Conservation (phyloP, 2,113 vertebrate species). For the Aphyosemion australe region DNA sequence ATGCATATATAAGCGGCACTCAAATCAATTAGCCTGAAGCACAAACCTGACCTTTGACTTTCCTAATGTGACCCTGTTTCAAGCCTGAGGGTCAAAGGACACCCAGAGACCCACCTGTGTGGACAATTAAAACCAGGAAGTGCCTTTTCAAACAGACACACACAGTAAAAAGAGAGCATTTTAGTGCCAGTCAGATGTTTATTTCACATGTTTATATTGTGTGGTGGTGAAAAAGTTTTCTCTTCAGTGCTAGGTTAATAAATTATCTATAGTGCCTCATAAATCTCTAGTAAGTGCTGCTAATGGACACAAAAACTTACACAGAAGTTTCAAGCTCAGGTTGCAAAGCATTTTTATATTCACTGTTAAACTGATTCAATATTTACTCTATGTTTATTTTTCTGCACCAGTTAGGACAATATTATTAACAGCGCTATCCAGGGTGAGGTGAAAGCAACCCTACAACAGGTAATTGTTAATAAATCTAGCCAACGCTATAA, state of each 20-base stretch:
- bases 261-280: background rate
- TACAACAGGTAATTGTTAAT: too few species aligned
- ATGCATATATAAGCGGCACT: slow-evolving; percentile 63
- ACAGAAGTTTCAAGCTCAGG: too few species aligned
- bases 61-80: slow-evolving; percentile 56
- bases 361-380: too few species aligned
- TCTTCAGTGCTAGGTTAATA: background rate
- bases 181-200: slow-evolving; percentile 13
- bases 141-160: slow-evolving; percentile 44
- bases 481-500: too few species aligned
- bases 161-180: slow-evolving; percentile 11
- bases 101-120: slow-evolving; percentile 72
- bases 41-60: slow-evolving; percentile 66
- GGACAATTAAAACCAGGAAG: slow-evolving; percentile 70
- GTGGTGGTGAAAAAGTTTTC: background rate
- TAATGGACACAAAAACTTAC: background rate
- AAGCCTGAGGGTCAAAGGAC: slow-evolving; percentile 57
- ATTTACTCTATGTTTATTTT: background rate
- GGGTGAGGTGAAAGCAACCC: too few species aligned
- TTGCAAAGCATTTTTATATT: background rate
- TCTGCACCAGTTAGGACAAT: background rate
- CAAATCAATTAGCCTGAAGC: slow-evolving; percentile 65
- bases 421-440: too few species aligned
- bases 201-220: background rate
- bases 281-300: background rate